Base-by-base conservation (phyloP, 2,113 vertebrate genomes). In the Sakesphorus luctuosus region DNA sequence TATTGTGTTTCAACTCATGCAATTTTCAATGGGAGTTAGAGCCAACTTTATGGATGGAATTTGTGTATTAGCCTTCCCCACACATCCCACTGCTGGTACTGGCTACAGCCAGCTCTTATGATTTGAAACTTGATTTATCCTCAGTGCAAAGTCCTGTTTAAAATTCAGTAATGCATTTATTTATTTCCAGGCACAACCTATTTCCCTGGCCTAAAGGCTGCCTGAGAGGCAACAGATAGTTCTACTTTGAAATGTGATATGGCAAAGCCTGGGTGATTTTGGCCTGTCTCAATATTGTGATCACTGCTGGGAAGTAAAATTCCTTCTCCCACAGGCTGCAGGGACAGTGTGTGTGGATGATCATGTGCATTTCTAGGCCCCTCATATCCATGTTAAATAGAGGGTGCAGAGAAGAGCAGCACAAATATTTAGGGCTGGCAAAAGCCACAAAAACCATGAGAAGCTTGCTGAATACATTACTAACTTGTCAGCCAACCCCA, bases 211-310 rank as follows among this genome's bases (percentile, higher is more conserved):
- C 75, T 90, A 74, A 85, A 90, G 79, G 40, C 92, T 46, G 84
- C 89, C 94, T 97, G 94, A 95, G 85, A 96, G 87, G 85, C 75
- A 79, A 67, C 59, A 93, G 93, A 97, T 93, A 96, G 93, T 93
- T 97, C 94, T 96, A 85, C 90, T 82, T 94, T 81, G 79, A 96
- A 96, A 96, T 86, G 82, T 87, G 94, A 93, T 95, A 71, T 63
- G 69, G 87, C 35, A 63, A 84, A 95, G 75, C 91, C 43, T 52
- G 84, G 62, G 55, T 67, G 82, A 87, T 94, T 95, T 80, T 52
- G 78, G 72, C 67, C 75, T 74, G 63, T 66, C 43, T 89, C 81
- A 93, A 63, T 89, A 87, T 58, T 86, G 43, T 46, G 43, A 90
- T 87, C 58, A 74, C 67, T 2, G 0, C 2, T 49, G 36, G 66